Evolutionary conservation across 1,140 invertebrate species (phyloP), one percentile per base, ranked within the genome.

Genomic region (Nymphalis io): DNA sequence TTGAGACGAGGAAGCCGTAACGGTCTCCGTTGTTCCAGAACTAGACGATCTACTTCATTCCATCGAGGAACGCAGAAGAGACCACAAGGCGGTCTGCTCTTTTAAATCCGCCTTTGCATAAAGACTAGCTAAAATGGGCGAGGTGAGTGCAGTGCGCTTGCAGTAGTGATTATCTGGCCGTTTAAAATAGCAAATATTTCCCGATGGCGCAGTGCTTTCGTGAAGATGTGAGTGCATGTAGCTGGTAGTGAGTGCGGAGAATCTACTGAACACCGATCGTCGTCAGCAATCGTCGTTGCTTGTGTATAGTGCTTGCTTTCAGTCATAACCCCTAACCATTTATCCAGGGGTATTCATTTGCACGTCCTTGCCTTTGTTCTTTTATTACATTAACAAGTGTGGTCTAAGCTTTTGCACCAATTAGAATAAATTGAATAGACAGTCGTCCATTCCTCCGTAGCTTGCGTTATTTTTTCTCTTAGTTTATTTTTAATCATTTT

Each of bases 101-200:
- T 88, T 88, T 86, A 84, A 84, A 81, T 84, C 87, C 87, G 85
- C 86, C 87, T 89, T 88, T 85, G 79, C 76, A 87, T 90, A 91
- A 79, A 91, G 85, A 89, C 87, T 90, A 87, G 81, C 81, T 85
- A 90, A 88, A 90, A 91, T 91, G 89, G 89, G 89, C 87, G 88
- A 91, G 89, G 89, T 91, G 89, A 91, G 89, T 91, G 84, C 81
- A 79, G 83, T 87, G 86, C 74, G 78, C 85, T 88, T 87, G 76
- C 79, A 82, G 86, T 88, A 90, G 87, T 91, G 85, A 86, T 89
- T 80, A 69, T 79, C 68, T 74, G 81, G 73, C 80, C 78, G 68
- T 82, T 83, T 84, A 62, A 69, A 81, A 71, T 82, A 84, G 79
- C 72, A 71, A 82, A 68, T 60, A 69, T 71, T 53, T 62, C 57